A percentile compares a stretch with the other conserved stretches of the same genome.
phyloP scores from a whole-genome alignment of 2,888 invertebrate species.

The Coenonympha arcania region DNA sequence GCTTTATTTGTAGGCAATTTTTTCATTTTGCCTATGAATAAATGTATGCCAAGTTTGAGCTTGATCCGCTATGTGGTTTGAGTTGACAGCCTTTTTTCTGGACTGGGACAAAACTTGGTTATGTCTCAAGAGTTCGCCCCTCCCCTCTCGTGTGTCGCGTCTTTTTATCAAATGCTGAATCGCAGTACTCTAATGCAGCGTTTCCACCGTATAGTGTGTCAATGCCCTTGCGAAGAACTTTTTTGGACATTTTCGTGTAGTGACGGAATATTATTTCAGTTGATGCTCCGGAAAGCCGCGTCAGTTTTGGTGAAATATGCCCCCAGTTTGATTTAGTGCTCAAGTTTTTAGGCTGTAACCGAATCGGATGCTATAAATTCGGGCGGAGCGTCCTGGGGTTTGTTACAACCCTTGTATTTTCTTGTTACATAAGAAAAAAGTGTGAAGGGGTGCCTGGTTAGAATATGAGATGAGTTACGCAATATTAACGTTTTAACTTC shows the following conservation, averaged over 20 bases:
- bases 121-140: too few relatives aligned
- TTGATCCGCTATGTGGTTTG: too few relatives aligned
- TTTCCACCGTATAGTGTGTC: background rate
- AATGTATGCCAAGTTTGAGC: too few relatives aligned
- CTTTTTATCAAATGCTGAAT: too few relatives aligned
- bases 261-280: constrained; percentile 35
- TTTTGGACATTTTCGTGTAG: constrained; percentile 30
- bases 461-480: background rate
- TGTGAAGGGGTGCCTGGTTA: background rate
- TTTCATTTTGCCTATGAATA: too few relatives aligned
- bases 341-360: constrained; percentile 28
- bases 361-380: constrained; percentile 28
- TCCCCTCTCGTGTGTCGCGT: too few relatives aligned
- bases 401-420: constrained; percentile 19
- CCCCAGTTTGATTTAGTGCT: constrained; percentile 26
- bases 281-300: constrained; percentile 22
- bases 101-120: too few relatives aligned
- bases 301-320: constrained; percentile 27
- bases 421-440: constrained; percentile 17
- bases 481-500: background rate
- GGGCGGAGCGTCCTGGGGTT: constrained; percentile 17
- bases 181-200: background rate
- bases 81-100: too few relatives aligned
- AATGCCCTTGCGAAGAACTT: constrained; percentile 12
- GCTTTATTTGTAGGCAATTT: too few relatives aligned